Evolutionary conservation across 1,140 invertebrate species (phyloP).

Genomic region (Rhagoletis zephyria): DNA sequence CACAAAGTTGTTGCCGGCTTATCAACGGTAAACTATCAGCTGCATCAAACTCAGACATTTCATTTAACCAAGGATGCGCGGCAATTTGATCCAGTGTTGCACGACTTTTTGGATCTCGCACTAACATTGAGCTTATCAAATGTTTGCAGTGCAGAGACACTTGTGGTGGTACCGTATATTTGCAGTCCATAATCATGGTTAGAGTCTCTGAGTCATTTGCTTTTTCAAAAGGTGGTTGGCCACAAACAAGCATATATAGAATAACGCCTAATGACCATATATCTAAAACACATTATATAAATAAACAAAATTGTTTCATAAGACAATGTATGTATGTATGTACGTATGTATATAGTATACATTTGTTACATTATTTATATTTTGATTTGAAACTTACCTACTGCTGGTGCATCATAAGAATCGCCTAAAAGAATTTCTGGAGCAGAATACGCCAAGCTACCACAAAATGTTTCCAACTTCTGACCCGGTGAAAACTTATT

Average conservation of each 20-base stretch:
- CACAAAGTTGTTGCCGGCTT: conserved; percentile 86
- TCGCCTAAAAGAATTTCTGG: conserved; percentile 98
- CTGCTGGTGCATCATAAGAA: conserved; percentile 93
- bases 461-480: conserved; percentile 98
- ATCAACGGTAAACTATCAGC: conserved; percentile 83
- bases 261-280: conserved; percentile 99
- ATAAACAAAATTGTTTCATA: not conserved
- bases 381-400: conserved; percentile 77
- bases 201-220: conserved; percentile 99
- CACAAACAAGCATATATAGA: conserved; percentile 98
- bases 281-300: conserved; percentile 77
- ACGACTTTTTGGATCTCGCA: conserved; percentile 91
- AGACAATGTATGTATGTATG: too few species aligned
- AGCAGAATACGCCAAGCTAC: conserved; percentile 98
- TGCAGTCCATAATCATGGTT: conserved; percentile 99
- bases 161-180: conserved; percentile 92
- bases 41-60: conserved; percentile 66
- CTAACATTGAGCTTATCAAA: conserved; percentile 92
- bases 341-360: too few species aligned
- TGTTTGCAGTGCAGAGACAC: conserved; percentile 88
- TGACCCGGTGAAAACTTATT: conserved; percentile 97
- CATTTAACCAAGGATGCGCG: conserved; percentile 87
- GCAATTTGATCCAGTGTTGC: conserved; percentile 91
- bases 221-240: conserved; percentile 97
- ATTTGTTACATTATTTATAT: not conserved